A percentile compares a stretch with the other conserved stretches of the same genome.
phyloP scores from a whole-genome alignment of 2,888 invertebrate genomes.

The Reticulitermes lucifugus region DNA sequence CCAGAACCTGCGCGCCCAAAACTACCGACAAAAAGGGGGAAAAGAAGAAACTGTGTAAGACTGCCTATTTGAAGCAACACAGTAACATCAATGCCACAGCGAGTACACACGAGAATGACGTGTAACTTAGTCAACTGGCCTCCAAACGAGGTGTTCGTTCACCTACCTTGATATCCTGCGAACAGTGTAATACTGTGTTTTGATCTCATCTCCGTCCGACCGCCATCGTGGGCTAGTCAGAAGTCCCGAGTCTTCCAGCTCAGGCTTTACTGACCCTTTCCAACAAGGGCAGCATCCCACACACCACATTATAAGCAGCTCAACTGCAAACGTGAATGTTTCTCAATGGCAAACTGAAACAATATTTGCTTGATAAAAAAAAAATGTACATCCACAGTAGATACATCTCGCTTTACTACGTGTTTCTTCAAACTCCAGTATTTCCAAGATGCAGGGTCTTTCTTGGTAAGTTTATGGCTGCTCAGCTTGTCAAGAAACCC shows the following conservation, averaged over 20 bases:
- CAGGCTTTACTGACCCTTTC: not conserved
- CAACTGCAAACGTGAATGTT: conserved; percentile 13
- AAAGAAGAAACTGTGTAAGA: not conserved
- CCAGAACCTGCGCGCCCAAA: conserved; percentile 33
- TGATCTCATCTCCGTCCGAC: not conserved
- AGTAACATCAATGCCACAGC: not conserved
- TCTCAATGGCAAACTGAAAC: conserved; percentile 7
- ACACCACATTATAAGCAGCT: conserved; percentile 16
- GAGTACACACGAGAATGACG: not conserved
- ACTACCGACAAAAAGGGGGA: not conserved
- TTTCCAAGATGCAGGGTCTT: too few species aligned
- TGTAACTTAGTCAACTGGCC: not conserved
- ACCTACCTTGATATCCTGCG: conserved; percentile 41
- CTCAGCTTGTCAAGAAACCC: too few species aligned
- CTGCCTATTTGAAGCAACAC: not conserved
- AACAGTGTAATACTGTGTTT: conserved; percentile 41
- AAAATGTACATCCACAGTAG: not conserved
- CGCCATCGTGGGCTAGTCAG: conserved; percentile 9
- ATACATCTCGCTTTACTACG: too few species aligned
- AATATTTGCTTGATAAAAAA: not conserved
- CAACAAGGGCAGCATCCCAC: conserved; percentile 26
- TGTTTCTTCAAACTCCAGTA: too few species aligned
- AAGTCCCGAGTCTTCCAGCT: conserved; percentile 12
- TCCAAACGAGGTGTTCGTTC: not conserved
- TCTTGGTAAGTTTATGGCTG: too few species aligned